phyloP scores from a whole-genome alignment of 2,797 vertebrate genomes.

The Sebastolobus alascanus region DNA sequence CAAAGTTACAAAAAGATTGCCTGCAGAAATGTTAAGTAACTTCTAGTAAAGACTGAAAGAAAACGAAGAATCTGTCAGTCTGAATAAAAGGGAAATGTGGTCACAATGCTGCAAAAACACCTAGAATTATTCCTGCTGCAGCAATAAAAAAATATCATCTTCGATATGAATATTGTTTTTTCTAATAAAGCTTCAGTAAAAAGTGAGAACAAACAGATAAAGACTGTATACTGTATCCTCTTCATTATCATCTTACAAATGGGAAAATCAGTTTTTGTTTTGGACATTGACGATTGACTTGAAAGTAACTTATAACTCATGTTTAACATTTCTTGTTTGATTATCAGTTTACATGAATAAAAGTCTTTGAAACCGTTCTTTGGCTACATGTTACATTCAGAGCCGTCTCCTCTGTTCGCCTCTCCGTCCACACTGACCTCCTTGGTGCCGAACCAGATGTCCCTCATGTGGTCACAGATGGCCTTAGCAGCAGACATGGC shows the following conservation, averaged over 20 bases:
- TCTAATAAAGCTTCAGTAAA: neutral
- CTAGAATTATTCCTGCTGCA: neutral
- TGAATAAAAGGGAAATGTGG: neutral
- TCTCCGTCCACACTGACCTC: conserved; percentile 81
- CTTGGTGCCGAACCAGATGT: conserved; percentile 96
- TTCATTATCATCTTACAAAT: neutral
- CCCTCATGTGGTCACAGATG: conserved; percentile 95
- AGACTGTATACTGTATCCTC: neutral
- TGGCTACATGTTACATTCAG: neutral
- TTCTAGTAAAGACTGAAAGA: neutral
- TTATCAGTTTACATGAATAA: neutral
- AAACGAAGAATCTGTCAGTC: neutral
- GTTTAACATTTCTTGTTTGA: neutral
- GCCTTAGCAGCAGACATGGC: conserved; percentile 99
- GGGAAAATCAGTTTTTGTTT: neutral
- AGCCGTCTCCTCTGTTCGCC: neutral
- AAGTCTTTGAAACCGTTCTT: neutral
- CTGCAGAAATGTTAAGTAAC: neutral
- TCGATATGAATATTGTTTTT: neutral
- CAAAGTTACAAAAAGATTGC: conserved; percentile 28
- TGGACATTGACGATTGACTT: neutral
- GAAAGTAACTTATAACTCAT: neutral
- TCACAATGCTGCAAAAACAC: neutral
- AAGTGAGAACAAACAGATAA: neutral
- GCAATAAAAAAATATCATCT: neutral